Conservation (phyloP, 1,140 invertebrate genomes). For the Steinernema khuongi region DNA sequence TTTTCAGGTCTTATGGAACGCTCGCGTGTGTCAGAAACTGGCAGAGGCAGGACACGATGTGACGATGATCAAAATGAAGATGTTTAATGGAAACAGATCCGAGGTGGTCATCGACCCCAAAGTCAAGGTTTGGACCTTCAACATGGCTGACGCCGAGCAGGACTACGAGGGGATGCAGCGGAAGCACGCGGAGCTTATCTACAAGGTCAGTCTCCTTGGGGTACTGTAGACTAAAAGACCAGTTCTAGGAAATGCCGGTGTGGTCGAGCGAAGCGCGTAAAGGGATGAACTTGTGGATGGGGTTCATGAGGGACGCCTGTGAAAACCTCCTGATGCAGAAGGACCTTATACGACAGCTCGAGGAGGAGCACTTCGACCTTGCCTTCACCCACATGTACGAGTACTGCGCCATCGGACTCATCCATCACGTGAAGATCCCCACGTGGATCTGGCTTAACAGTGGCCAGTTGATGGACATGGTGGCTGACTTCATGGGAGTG, state of each 20-base stretch:
- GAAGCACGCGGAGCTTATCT: too few relatives aligned
- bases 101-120: slow-evolving; percentile 12
- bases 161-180: too few relatives aligned
- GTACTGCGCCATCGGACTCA: slow-evolving; percentile 28
- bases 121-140: slow-evolving; percentile 16
- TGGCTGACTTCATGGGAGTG: slow-evolving; percentile 28
- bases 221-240: too few relatives aligned
- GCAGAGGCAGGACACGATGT: slow-evolving; percentile 19
- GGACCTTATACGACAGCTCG: slow-evolving; percentile 6
- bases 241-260: too few relatives aligned
- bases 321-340: slow-evolving; percentile 7
- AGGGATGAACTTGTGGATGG: neutral
- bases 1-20: slow-evolving; percentile 15
- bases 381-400: slow-evolving; percentile 32
- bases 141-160: too few relatives aligned
- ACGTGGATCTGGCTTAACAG: slow-evolving; percentile 34
- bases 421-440: slow-evolving; percentile 33
- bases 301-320: neutral
- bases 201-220: too few relatives aligned
- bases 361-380: slow-evolving; percentile 27
- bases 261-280: too few relatives aligned
- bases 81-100: neutral
- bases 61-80: neutral
- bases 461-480: slow-evolving; percentile 21
- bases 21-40: slow-evolving; percentile 14